Base-by-base conservation (phyloP, 2,113 vertebrate species). In the Hippolais icterina region DNA sequence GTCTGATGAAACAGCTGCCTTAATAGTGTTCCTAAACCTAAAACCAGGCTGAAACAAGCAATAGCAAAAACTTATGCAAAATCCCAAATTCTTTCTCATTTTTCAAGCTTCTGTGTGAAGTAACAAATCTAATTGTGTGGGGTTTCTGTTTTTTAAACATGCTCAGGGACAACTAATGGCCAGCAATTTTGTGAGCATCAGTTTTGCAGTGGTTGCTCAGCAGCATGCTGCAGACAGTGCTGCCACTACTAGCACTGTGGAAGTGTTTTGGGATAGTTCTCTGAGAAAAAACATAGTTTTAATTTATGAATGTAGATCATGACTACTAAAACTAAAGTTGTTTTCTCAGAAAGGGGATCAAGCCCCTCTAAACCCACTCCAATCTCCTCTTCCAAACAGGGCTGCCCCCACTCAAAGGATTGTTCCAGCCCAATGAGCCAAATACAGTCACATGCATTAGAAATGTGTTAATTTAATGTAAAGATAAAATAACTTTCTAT, bases 331-430 rank as follows among this genome's bases (percentile, higher is more conserved):
- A 74, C 18, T 22, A n/a, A 37, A 47, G 6, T 16, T 13, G 5
- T 46, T 69, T 77, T n/a, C 44, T 64, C 21, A 37, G 16, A 69
- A 61, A 12, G 16, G 6, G 7, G 5, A 56, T 18, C 0, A 1
- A 89, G 13, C 11, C 7, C 12, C 24, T 6, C 6, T 44, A 25
- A 66, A 11, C 5, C 6, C 2, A 2, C 44, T 39, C 13, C 0
- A 3, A 19, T 20, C 6, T 90, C 28, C 20, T 78, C 52, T 66
- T 57, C 44, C 33, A 53, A 29, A 15, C 17, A 16, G 13, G 14
- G 20, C 31, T 69, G 31, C 24, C 33, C 3, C 24, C 25, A 14
- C 44, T 41, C 65, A 53, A 56, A 75, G 15, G 15, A 47, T 12
- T 57, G 21, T 17, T 85, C 22, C 7, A 22, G 33, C 7, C 12